Evolutionary conservation across 2,888 invertebrate genomes (phyloP), one percentile per base, ranked within the genome.

Genomic region (Drosophila gaucha): DNA sequence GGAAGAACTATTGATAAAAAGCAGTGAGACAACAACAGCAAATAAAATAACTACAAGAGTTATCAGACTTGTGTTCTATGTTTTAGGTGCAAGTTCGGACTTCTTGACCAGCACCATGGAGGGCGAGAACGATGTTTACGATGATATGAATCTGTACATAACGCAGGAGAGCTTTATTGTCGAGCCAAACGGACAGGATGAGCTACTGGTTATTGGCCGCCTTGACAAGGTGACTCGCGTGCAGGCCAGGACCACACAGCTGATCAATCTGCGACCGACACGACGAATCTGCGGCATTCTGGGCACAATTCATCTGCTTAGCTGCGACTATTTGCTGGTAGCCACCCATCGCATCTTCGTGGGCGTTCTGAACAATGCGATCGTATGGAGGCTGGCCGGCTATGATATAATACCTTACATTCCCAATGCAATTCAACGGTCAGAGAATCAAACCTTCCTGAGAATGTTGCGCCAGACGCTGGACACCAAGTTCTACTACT

Each of bases 121-220:
- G 26, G 47, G 44, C 46, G 78, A 60, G 14, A 85, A 78, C 28
- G 76, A 68, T 39, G 86, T 95, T 79, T 94, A 95, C 90, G 95
- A 95, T 93, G 95, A 95, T 91, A 94, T 95, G 91, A 95, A 95
- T 91, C 91, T 95, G 95, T 97, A 97, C 85, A 95, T 95, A 73
- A 97, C 97, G n/a, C 94, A 96, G 50, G 98, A 98, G 86, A 96
- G 96, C 91, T 97, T 98, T 92, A 96, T 95, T 89, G 93, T 98
- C 77, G 97, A 97, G 91, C 96, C 98, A 12, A 94, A 95, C 70
- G 93, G 94, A 46, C 94, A 94, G 75, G 94, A 94, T 18, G 96
- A 97, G 90, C 92, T 97, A 60, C 92, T 98, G 79, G 94, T 97
- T 52, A 96, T 98, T 83, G 97, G 98, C 91, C 93, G 98, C 89